A percentile compares a stretch with the other conserved stretches of the same genome.
phyloP scores from a whole-genome alignment of 2,113 vertebrate genomes.

The Chamaetylas fuelleborni region DNA sequence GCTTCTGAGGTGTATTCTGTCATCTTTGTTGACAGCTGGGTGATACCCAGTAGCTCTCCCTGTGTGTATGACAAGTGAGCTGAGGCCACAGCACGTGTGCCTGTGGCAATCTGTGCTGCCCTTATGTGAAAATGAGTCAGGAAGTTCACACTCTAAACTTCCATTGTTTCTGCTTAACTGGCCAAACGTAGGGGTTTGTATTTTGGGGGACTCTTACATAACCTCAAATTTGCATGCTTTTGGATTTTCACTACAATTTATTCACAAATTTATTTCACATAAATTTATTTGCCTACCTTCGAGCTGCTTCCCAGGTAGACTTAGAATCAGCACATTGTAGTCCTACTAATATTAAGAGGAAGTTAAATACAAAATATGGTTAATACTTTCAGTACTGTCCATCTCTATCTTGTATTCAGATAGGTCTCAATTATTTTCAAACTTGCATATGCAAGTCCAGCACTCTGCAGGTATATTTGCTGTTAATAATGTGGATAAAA shows the following conservation, averaged over 20 bases:
- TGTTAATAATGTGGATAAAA: not conserved
- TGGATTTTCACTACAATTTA: not conserved
- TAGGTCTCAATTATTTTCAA: not conserved
- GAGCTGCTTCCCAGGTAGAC: not conserved
- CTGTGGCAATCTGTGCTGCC: not conserved
- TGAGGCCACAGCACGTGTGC: rapidly evolving
- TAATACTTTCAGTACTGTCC: not conserved
- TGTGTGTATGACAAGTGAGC: not conserved
- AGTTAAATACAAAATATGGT: not conserved
- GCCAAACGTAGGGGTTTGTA: not conserved
- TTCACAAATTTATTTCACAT: not conserved
- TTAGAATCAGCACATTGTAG: not conserved
- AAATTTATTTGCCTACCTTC: not conserved
- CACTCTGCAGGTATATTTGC: not conserved
- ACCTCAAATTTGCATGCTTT: not conserved
- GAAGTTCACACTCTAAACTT: not conserved
- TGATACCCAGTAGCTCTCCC: not conserved
- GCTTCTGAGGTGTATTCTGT: not conserved
- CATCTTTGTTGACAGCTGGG: not conserved
- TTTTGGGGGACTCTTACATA: not conserved
- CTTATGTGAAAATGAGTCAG: not conserved
- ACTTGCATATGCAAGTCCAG: not conserved
- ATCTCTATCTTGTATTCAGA: not conserved
- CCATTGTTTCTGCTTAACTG: not conserved
- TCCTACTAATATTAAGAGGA: not conserved